Base-by-base conservation (phyloP, 1,140 invertebrate genomes). In the Venustaconcha ellipsiformis region DNA sequence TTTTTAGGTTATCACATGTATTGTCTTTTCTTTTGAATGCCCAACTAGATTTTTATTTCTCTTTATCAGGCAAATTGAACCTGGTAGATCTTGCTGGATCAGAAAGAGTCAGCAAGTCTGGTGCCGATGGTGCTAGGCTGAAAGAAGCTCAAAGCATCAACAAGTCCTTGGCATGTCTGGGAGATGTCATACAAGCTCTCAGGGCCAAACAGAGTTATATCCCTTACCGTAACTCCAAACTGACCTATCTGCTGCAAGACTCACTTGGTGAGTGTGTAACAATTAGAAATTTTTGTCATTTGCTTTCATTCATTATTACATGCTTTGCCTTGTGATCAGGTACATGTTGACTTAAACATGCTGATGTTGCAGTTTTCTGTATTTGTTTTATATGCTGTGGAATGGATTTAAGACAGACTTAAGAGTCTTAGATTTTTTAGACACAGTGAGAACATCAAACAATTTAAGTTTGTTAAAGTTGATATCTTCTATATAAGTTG, bases 11-110 rank as follows among this genome's bases (percentile, higher is more conserved):
- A 48, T 48, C 37, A 48, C 37, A 48, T 48, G 5, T 48, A 48
- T 48, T 6, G 4, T 48, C 37, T 48, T 48, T 48, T 48, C 37
- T 48, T 48, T 11, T 48, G 37, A 48, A 6, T 48, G 11, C 11
- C 37, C 0, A 62, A n/a, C 20, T 14, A 66, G 30, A 66, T 57
- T n/a, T 79, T 59, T 59, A 20, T 15, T 15, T 70, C 14, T 81
- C 23, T 73, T 72, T 76, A 14, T 94, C 94, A 80, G 97, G 97
- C 17, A 99, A 99, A 89, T 91, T 99, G 48, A 97, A 99, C 92
- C 91, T 99, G 59, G 96, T 93, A 0, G 98, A 99, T 92, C 92
- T 99, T 85, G 98, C 98, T 48, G 98, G 98, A 0, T 97, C 96
- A 80, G 97, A 99, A 91, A 97, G 98, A 89, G 96, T 99, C 73